These are phyloP conservation scores for Eupeodes latifasciatus DNA, from an alignment of 2,888 invertebrate genomes.

Conservation along the genomic window DNA sequence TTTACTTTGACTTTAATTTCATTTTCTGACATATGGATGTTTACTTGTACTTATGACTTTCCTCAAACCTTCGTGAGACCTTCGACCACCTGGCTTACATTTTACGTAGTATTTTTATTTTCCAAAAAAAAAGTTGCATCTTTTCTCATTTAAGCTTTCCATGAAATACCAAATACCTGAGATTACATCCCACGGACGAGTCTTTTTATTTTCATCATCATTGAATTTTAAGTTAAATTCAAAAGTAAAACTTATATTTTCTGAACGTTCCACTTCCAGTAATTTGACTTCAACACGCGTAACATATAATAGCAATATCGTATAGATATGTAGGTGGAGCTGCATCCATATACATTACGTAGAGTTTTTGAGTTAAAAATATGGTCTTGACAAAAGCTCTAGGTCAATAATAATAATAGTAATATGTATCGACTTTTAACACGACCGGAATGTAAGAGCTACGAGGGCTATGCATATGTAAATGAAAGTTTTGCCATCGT, in stretches of 20 bases:
- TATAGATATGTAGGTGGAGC: neutral
- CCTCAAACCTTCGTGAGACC: no score
- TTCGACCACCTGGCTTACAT: no score
- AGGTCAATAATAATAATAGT: conserved; percentile 60
- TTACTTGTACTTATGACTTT: no score
- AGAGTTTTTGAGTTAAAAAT: conserved; percentile 19
- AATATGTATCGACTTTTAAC: conserved; percentile 62
- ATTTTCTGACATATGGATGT: no score
- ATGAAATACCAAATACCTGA: neutral
- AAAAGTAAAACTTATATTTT: neutral
- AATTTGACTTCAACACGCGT: neutral
- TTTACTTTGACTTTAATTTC: no score
- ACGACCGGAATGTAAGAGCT: conserved; percentile 32
- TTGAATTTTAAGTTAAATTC: neutral
- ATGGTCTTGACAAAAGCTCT: conserved; percentile 53
- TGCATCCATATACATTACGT: conserved; percentile 4
- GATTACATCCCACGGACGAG: neutral
- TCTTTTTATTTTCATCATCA: neutral
- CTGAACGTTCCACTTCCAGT: no score
- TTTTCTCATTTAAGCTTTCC: neutral
- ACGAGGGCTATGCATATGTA: neutral
- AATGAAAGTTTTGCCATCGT: conserved; percentile 6
- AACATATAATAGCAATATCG: neutral
- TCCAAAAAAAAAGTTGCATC: neutral
- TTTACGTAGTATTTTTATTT: no score